Evolutionary conservation across 2,888 invertebrate genomes (phyloP).

Genomic region (Macropis europaea): DNA sequence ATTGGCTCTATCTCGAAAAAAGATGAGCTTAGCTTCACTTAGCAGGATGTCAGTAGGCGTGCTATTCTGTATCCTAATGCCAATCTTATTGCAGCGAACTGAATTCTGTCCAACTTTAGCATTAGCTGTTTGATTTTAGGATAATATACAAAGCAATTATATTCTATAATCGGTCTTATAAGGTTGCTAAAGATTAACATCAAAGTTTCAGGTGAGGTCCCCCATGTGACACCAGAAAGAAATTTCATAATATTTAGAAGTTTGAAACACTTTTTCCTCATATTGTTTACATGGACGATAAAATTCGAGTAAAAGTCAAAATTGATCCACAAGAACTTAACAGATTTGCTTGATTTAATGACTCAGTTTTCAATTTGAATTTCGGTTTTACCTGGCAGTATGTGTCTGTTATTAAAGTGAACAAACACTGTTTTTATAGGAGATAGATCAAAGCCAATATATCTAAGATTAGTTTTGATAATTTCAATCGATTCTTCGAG

Average conservation of each 20-base stretch:
- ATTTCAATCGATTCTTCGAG: not conserved
- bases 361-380: not conserved
- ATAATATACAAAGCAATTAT: not conserved
- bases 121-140: not conserved
- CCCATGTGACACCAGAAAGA: not conserved
- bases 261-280: not conserved
- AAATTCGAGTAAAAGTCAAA: not conserved
- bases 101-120: not conserved
- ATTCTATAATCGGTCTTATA: not conserved
- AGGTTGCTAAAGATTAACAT: not conserved
- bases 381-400: not conserved
- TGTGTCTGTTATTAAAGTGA: not conserved
- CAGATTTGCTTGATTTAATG: not conserved
- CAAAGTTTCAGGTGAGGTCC: not conserved
- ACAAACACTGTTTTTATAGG: not conserved
- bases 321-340: not conserved
- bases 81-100: not conserved
- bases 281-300: not conserved
- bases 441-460: not conserved
- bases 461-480: not conserved
- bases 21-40: not conserved
- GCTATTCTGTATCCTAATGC: not conserved
- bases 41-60: not conserved
- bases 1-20: not conserved
- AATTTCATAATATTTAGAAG: not conserved